Conservation (phyloP, 2,888 invertebrate species). For the Colletes collaris region DNA sequence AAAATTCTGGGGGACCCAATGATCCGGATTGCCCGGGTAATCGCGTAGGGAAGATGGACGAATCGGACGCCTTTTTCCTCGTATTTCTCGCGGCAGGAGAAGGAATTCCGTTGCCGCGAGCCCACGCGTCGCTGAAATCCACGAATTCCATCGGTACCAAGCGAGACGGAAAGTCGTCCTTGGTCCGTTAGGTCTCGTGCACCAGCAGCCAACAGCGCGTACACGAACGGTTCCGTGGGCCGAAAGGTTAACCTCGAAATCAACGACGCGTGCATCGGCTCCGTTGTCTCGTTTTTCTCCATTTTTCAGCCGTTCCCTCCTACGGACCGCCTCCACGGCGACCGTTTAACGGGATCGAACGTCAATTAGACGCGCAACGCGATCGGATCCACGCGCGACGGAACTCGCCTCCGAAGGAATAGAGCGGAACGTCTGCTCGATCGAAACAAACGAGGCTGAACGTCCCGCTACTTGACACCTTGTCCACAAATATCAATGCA, state of each 20-base stretch:
- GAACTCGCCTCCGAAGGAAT: too few relatives aligned
- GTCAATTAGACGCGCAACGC: constrained; percentile 47
- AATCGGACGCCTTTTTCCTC: constrained; percentile 2
- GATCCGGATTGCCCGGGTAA: too few relatives aligned
- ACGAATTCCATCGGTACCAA: constrained; percentile 50
- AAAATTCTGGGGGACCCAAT: too few relatives aligned
- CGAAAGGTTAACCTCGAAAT: constrained; percentile 67
- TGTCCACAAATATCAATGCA: too few relatives aligned
- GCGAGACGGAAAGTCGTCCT: constrained; percentile 65
- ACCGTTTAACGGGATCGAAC: constrained; percentile 55
- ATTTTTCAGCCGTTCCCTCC: constrained; percentile 31
- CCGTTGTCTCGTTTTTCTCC: constrained; percentile 36
- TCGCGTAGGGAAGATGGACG: too few relatives aligned
- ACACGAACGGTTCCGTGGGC: constrained; percentile 49
- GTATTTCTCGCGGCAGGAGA: constrained; percentile 24
- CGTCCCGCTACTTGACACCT: too few relatives aligned
- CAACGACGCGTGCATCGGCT: constrained; percentile 60
- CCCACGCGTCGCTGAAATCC: constrained; percentile 45
- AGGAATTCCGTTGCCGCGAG: constrained; percentile 21
- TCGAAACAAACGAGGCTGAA: too few relatives aligned
- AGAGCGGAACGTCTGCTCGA: too few relatives aligned
- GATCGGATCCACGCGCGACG: too few relatives aligned
- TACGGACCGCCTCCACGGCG: neutral
- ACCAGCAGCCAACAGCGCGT: constrained; percentile 31
- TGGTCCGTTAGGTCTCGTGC: constrained; percentile 67